Evolutionary conservation across 2,888 invertebrate genomes (phyloP).

Genomic region (Odontocerum albicorne): DNA sequence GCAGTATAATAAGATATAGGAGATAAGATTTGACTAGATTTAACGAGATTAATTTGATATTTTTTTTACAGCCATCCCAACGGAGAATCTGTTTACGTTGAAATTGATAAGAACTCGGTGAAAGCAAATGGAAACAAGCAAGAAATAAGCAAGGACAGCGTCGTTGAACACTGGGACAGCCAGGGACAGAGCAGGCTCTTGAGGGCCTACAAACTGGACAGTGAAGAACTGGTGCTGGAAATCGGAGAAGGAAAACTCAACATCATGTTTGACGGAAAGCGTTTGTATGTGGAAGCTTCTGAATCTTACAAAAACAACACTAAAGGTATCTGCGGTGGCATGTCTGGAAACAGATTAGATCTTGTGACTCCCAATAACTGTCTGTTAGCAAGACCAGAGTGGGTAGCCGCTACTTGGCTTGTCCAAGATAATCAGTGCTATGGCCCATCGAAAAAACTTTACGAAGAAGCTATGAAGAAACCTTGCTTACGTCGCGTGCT

Average conservation of each 20-base stretch:
- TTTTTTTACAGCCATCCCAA: too few species aligned
- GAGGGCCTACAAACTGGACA: conserved; percentile 49
- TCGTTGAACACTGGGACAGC: conserved; percentile 41
- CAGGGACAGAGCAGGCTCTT: conserved; percentile 45
- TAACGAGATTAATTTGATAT: too few species aligned
- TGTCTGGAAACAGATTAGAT: conserved; percentile 52
- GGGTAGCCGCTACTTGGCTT: conserved; percentile 53
- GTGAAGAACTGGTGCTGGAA: conserved; percentile 58
- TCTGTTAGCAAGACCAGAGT: conserved; percentile 45
- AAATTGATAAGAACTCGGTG: conserved; percentile 9
- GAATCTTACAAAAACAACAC: conserved; percentile 55
- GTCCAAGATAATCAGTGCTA: conserved; percentile 43
- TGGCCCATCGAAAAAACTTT: conserved; percentile 40
- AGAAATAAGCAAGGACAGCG: conserved; percentile 41
- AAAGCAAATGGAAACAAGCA: conserved; percentile 45
- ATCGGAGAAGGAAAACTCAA: conserved; percentile 54
- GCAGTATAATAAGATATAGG: too few species aligned
- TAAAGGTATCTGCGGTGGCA: conserved; percentile 60
- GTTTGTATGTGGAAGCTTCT: conserved; percentile 46
- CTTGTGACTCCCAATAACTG: conserved; percentile 53
- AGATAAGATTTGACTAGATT: too few species aligned
- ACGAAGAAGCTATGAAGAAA: conserved; percentile 40
- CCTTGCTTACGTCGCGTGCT: too few species aligned
- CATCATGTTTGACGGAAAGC: conserved; percentile 61
- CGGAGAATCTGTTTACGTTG: too few species aligned